Evolutionary conservation across 2,888 invertebrate genomes (phyloP).

Genomic region (Lissocephala sabroskyi): DNA sequence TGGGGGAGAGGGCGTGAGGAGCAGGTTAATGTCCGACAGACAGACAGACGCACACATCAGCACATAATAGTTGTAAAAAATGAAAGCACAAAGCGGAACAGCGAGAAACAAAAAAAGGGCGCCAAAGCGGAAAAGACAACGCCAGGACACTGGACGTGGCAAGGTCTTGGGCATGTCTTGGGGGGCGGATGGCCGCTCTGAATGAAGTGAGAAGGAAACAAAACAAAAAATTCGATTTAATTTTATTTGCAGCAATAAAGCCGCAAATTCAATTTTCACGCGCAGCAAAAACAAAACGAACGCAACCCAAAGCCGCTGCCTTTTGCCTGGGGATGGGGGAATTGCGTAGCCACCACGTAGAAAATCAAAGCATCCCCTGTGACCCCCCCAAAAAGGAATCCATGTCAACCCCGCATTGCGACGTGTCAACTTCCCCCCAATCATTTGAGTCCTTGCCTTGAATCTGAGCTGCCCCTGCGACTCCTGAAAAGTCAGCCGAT

Average conservation of each 20-base stretch:
- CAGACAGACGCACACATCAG: slow-evolving; percentile 53
- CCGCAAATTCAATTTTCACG: slow-evolving; percentile 65
- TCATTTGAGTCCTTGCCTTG: too few species aligned
- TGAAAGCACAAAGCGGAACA: slow-evolving; percentile 24
- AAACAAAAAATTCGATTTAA: slow-evolving; percentile 57
- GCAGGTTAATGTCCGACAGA: neutral
- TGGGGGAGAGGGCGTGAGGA: neutral
- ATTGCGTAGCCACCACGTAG: slow-evolving; percentile 13
- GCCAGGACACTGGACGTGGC: neutral
- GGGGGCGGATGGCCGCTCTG: too few species aligned
- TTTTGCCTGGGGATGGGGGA: slow-evolving; percentile 1
- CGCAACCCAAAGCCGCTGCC: neutral
- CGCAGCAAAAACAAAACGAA: slow-evolving; percentile 14
- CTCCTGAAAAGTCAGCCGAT: too few species aligned
- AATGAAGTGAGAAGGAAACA: slow-evolving; percentile 1
- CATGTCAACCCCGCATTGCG: too few species aligned
- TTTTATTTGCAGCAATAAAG: slow-evolving; percentile 68
- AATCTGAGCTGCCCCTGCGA: too few species aligned
- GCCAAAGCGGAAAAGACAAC: neutral
- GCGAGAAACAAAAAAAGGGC: slow-evolving; percentile 14
- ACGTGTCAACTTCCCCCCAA: too few species aligned
- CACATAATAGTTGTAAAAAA: slow-evolving; percentile 52
- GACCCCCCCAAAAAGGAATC: too few species aligned
- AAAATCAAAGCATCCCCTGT: slow-evolving; percentile 5
- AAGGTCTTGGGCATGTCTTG: neutral